Conservation (phyloP, 2,113 vertebrate genomes). For the Loxodonta africana region DNA sequence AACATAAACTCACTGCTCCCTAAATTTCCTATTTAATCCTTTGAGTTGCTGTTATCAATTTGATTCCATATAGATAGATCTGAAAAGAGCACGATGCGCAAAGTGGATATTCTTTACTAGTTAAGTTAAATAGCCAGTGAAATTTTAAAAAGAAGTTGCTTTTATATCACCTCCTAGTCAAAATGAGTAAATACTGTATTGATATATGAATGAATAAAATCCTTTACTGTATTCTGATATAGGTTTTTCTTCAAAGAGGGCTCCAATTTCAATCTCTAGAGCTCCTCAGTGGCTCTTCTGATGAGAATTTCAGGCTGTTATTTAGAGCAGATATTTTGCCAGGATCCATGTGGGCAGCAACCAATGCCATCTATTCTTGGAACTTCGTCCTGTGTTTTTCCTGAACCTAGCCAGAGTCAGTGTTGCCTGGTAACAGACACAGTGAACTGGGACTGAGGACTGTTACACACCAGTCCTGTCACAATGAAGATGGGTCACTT, state of each 20-base stretch:
- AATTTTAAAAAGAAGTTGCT: slow-evolving; percentile 11
- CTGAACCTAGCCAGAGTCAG: neutral
- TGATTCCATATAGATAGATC: too few relatives aligned
- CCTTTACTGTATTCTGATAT: neutral
- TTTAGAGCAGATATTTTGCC: neutral
- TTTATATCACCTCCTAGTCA: neutral
- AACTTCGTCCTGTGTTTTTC: rapidly evolving
- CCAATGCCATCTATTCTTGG: neutral
- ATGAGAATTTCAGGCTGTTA: neutral
- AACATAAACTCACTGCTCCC: neutral
- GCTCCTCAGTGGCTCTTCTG: neutral
- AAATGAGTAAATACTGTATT: slow-evolving; percentile 45
- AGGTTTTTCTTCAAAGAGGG: neutral
- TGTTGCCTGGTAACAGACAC: neutral
- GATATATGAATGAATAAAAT: slow-evolving; percentile 33
- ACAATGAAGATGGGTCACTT: neutral
- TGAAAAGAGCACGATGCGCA: neutral
- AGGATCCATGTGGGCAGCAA: neutral
- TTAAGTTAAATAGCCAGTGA: neutral
- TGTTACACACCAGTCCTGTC: neutral
- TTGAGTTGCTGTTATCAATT: too few relatives aligned
- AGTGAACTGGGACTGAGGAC: neutral
- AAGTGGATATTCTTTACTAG: too few relatives aligned
- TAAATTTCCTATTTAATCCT: too few relatives aligned
- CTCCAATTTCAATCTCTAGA: neutral